A percentile compares a stretch with the other conserved stretches of the same genome.
phyloP scores from a whole-genome alignment of 2,888 invertebrate genomes.

The Aplocera efformata region DNA sequence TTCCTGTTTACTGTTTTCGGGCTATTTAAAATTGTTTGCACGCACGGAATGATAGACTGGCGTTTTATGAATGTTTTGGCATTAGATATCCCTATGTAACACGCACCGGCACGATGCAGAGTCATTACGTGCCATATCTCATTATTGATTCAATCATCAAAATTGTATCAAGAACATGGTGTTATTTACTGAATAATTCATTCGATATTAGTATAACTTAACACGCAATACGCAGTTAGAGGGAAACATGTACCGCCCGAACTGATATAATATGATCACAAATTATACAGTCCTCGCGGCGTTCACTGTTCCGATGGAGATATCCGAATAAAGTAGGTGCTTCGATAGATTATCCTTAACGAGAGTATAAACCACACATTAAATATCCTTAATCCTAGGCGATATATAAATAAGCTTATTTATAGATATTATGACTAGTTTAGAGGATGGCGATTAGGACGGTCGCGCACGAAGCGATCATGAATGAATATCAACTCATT shows the following conservation, averaged over 20 bases:
- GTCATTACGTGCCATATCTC: conserved; percentile 53
- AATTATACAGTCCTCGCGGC: conserved; percentile 36
- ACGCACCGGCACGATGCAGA: conserved; percentile 67
- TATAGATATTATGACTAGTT: conserved; percentile 71
- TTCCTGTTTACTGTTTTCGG: conserved; percentile 68
- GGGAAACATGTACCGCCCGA: conserved; percentile 48
- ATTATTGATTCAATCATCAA: conserved; percentile 60
- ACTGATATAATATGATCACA: conserved; percentile 47
- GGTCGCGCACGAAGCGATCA: conserved; percentile 74
- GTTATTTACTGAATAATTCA: conserved; percentile 70
- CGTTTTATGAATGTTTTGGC: conserved; percentile 53
- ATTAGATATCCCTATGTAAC: conserved; percentile 49
- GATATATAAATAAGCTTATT: conserved; percentile 63
- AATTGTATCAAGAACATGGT: conserved; percentile 57
- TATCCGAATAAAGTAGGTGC: conserved; percentile 38
- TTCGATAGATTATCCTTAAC: conserved; percentile 36
- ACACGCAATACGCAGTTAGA: conserved; percentile 59
- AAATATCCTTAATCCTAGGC: conserved; percentile 45
- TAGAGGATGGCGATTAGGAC: conserved; percentile 80
- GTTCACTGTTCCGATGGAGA: conserved; percentile 41
- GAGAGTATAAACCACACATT: conserved; percentile 46
- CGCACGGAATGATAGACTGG: conserved; percentile 61
- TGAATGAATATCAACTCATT: conserved; percentile 57
- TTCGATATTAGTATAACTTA: conserved; percentile 64
- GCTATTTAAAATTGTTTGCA: conserved; percentile 67